Percentiles rank a stretch among this genome's conserved stretches.
These are phyloP conservation scores for Pyrocephalus nanus DNA, from an alignment of 2,797 vertebrate genomes.

Conservation along the genomic window DNA sequence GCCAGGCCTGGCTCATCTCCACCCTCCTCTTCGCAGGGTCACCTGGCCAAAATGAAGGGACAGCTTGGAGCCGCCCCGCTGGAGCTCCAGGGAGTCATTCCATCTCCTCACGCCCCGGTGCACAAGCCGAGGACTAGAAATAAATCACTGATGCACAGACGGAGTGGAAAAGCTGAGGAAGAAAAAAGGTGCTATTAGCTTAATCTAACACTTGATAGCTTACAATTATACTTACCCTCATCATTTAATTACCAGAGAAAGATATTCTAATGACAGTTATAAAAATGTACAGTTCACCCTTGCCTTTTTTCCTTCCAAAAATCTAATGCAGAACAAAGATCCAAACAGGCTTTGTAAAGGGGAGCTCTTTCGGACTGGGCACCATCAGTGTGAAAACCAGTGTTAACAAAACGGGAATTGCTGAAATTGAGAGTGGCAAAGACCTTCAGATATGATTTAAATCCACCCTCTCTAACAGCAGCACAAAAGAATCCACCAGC, in stretches of 20 bases:
- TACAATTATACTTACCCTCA: neutral
- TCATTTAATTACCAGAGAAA: neutral
- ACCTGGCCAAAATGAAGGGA: neutral
- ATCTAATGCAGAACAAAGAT: neutral
- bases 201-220: neutral
- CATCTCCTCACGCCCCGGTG: fast-evolving
- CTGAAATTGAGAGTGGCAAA: neutral
- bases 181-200: neutral
- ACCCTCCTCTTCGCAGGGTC: neutral
- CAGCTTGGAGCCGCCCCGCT: neutral
- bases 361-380: neutral
- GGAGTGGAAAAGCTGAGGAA: neutral
- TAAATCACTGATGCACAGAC: neutral
- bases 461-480: neutral
- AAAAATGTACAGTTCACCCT: neutral
- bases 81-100: neutral
- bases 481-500: neutral
- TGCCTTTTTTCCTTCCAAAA: neutral
- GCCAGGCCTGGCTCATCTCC: neutral
- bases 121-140: neutral
- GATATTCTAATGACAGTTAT: neutral
- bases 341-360: neutral
- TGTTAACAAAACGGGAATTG: neutral
- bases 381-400: neutral
- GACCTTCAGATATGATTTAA: neutral